Conservation (phyloP, 2,888 invertebrate genomes). For the Parnassius glacialis region DNA sequence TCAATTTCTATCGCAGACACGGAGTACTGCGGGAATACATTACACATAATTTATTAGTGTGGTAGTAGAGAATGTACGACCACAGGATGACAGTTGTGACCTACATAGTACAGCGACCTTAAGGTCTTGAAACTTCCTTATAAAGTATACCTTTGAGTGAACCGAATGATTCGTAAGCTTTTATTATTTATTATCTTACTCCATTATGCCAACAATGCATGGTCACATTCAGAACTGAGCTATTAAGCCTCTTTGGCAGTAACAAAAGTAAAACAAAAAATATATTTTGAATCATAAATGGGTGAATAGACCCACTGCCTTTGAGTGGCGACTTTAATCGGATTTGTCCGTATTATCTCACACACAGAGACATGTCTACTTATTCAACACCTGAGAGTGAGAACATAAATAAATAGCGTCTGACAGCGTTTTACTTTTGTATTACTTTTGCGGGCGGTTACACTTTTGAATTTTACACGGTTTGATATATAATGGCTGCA, state of each 20-base stretch:
- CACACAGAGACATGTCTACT: slow-evolving; percentile 37
- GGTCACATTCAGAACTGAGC: slow-evolving; percentile 20
- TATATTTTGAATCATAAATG: slow-evolving; percentile 34
- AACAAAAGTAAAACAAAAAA: slow-evolving; percentile 31
- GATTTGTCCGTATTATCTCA: slow-evolving; percentile 57
- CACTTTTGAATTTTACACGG: slow-evolving; percentile 16
- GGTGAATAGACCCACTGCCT: slow-evolving; percentile 38
- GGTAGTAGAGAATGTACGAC: slow-evolving; percentile 43
- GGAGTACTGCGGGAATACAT: slow-evolving; percentile 32
- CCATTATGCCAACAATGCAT: slow-evolving; percentile 22
- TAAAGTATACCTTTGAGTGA: slow-evolving; percentile 28
- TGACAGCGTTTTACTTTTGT: slow-evolving; percentile 20
- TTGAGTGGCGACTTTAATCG: slow-evolving; percentile 59
- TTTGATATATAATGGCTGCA: not conserved
- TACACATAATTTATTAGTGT: slow-evolving; percentile 48
- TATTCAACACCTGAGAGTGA: slow-evolving; percentile 23
- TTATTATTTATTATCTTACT: slow-evolving; percentile 29
- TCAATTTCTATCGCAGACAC: slow-evolving; percentile 43
- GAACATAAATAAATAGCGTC: slow-evolving; percentile 16
- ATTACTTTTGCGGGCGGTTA: not conserved
- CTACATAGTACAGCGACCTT: slow-evolving; percentile 37
- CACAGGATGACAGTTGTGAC: slow-evolving; percentile 42
- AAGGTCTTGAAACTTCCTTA: slow-evolving; percentile 21
- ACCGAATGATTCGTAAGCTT: slow-evolving; percentile 32
- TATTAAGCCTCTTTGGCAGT: slow-evolving; percentile 30